Conservation (phyloP, 2,797 vertebrate species). For the Adrianichthys oophorus region DNA sequence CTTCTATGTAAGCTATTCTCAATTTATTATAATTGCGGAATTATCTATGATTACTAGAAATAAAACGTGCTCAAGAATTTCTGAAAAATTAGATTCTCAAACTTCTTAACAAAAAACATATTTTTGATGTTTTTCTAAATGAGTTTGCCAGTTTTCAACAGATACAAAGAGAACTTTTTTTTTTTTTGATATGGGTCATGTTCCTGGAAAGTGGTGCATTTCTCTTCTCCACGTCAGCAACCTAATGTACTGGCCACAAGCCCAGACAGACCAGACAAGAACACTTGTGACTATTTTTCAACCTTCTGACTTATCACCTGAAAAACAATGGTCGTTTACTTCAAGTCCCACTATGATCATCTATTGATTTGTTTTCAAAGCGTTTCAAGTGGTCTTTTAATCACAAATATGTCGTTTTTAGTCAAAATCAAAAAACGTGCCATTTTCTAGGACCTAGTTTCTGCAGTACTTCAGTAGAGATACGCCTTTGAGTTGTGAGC, state of each 20-base stretch:
- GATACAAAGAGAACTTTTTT: slow-evolving; percentile 34
- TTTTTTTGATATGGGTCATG: slow-evolving; percentile 41
- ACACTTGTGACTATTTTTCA: slow-evolving; percentile 44
- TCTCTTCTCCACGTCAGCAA: slow-evolving; percentile 61
- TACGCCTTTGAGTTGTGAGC: no score
- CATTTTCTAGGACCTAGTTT: no score
- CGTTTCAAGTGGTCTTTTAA: no score
- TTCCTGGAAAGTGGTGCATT: slow-evolving; percentile 52
- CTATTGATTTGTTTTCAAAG: no score
- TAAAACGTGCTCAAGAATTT: no score
- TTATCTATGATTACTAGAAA: slow-evolving; percentile 1
- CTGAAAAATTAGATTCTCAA: no score
- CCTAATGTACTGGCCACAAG: slow-evolving; percentile 60
- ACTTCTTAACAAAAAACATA: background rate
- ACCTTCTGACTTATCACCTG: no score
- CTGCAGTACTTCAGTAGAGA: no score
- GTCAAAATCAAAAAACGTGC: no score
- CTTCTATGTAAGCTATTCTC: slow-evolving; percentile 27
- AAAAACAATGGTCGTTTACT: no score
- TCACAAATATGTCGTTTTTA: no score
- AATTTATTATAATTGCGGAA: slow-evolving; percentile 40
- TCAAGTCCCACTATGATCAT: no score
- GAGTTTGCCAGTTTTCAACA: slow-evolving; percentile 48
- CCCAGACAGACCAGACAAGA: slow-evolving; percentile 62
- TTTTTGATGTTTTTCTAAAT: background rate